Conservation (phyloP, 2,797 vertebrate species). For the Spea hammondii region DNA sequence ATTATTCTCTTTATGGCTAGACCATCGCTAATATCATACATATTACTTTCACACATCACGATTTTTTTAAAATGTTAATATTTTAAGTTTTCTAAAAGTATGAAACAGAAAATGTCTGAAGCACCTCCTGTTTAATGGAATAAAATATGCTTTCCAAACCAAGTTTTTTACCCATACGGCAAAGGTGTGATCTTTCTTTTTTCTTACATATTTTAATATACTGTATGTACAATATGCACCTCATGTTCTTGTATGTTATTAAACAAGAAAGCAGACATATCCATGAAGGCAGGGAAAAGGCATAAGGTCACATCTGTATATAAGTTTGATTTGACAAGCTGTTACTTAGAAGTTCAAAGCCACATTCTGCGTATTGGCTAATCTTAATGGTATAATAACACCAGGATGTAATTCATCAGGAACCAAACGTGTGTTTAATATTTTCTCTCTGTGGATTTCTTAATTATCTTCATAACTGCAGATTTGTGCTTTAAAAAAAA, state of each 20-base stretch:
- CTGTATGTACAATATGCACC: neutral
- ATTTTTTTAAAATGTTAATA: neutral
- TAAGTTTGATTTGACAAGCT: slow-evolving; percentile 2
- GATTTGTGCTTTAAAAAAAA: slow-evolving; percentile 2
- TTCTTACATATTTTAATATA: slow-evolving; percentile 8
- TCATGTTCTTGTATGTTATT: slow-evolving; percentile 11
- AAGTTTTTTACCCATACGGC: neutral
- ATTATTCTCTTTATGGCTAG: too few relatives aligned
- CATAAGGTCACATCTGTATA: slow-evolving; percentile 34
- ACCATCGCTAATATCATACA: neutral
- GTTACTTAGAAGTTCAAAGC: slow-evolving; percentile 12
- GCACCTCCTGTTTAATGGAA: neutral
- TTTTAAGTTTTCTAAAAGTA: neutral
- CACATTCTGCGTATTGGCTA: neutral
- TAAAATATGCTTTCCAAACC: neutral
- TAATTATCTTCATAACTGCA: slow-evolving; percentile 32
- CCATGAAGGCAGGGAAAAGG: slow-evolving; percentile 5
- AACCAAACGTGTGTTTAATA: slow-evolving; percentile 11
- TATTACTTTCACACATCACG: neutral
- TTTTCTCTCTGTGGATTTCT: neutral
- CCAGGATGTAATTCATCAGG: slow-evolving; percentile 37
- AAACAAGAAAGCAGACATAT: neutral
- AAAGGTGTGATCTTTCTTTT: neutral
- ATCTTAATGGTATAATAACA: slow-evolving; percentile 13
- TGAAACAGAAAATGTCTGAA: neutral